Percentiles rank a stretch among this genome's conserved stretches.
phyloP scores from a whole-genome alignment of 2,797 vertebrate species.

The Galago senegalensis region DNA sequence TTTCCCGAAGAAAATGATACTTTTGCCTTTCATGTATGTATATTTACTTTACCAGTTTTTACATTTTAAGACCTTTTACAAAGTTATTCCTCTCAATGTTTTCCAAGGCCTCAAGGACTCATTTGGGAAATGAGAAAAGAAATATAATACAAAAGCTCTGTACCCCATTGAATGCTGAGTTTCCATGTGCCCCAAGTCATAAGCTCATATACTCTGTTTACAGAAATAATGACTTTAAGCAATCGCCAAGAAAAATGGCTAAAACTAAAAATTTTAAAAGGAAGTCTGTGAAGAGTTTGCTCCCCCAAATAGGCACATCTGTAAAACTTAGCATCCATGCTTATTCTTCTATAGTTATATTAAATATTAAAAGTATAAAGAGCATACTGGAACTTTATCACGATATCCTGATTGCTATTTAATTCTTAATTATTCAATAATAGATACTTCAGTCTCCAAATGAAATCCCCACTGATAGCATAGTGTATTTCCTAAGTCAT shows the following conservation, averaged over 20 bases:
- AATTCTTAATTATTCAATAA: background rate
- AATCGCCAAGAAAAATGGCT: background rate
- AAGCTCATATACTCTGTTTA: background rate
- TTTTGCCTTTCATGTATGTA: background rate
- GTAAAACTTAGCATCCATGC: background rate
- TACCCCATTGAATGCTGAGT: background rate
- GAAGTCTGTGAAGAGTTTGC: background rate
- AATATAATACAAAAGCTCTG: background rate
- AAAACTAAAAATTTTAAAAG: background rate
- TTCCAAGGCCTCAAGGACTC: background rate
- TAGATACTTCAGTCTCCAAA: background rate
- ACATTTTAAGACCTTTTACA: background rate
- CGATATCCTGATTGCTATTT: background rate
- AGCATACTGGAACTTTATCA: background rate
- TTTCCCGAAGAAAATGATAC: background rate
- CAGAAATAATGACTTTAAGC: background rate
- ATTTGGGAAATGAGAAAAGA: background rate
- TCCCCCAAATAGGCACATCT: background rate
- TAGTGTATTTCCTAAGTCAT: background rate
- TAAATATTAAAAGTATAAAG: background rate
- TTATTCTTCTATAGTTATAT: background rate
- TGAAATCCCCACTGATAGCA: background rate
- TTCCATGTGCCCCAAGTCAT: background rate
- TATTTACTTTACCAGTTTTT: slow-evolving; percentile 36
- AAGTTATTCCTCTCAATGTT: background rate